Evolutionary conservation across 2,888 invertebrate genomes (phyloP).

Genomic region (Acleris cristana): DNA sequence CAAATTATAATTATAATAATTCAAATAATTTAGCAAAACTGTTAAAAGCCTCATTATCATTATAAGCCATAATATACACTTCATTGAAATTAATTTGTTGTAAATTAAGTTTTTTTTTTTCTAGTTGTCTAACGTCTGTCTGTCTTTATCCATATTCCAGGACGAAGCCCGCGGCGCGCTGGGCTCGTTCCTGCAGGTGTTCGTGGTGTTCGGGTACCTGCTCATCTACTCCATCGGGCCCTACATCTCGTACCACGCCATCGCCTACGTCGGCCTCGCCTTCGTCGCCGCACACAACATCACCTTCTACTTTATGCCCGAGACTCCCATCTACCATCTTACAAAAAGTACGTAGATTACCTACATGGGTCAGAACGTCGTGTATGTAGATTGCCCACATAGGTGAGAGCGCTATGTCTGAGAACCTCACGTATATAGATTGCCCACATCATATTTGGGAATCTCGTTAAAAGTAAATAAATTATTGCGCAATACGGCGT

Average conservation of each 20-base stretch:
- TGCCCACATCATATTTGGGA: no score
- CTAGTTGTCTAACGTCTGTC: no score
- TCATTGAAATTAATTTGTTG: conserved; percentile 35
- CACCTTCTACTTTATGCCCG: conserved; percentile 89
- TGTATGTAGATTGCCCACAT: no score
- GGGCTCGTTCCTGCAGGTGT: conserved; percentile 91
- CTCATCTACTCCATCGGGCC: conserved; percentile 89
- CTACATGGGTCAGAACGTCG: no score
- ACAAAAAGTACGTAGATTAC: conserved; percentile 74
- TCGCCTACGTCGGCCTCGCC: conserved; percentile 86
- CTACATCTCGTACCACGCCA: conserved; percentile 85
- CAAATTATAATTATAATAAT: conserved; percentile 23
- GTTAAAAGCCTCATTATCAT: conserved; percentile 32
- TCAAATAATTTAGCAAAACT: conserved; percentile 10
- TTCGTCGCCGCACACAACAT: conserved; percentile 85
- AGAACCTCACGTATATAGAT: no score
- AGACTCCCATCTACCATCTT: conserved; percentile 90
- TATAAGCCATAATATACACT: conserved; percentile 24
- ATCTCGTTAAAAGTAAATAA: no score
- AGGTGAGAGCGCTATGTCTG: no score
- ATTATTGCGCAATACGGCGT: no score
- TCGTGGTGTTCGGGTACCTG: conserved; percentile 88
- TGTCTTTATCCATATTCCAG: conserved; percentile 55
- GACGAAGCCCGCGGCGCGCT: conserved; percentile 91
- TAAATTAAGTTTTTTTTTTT: conserved; percentile 2